A percentile compares a stretch with the other conserved stretches of the same genome.
Conservation (phyloP, 2,797 vertebrate genomes). For the Acrocephalus scirpaceus region DNA sequence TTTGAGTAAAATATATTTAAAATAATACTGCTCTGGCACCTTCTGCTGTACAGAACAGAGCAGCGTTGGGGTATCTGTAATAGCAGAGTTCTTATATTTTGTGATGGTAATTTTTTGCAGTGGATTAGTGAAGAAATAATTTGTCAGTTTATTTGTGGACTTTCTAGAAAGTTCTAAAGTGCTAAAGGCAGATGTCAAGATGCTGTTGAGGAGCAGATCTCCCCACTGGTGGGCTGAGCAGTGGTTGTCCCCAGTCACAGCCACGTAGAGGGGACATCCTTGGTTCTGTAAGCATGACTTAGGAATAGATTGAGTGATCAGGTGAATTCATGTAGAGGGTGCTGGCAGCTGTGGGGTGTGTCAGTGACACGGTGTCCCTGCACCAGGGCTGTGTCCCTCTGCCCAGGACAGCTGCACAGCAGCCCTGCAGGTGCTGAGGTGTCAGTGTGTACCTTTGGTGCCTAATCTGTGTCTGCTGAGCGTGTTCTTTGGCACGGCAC, state of each 20-base stretch:
- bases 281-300: too few species aligned
- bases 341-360: neutral
- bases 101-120: neutral
- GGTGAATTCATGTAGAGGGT: neutral
- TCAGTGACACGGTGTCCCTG: neutral
- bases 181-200: rapidly evolving
- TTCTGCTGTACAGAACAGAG: neutral
- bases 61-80: neutral
- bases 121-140: neutral
- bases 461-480: rapidly evolving
- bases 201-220: neutral
- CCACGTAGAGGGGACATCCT: too few species aligned
- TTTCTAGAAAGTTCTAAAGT: neutral
- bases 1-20: neutral
- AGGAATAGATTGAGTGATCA: too few species aligned
- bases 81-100: neutral
- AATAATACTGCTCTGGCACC: rapidly evolving
- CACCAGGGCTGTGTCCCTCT: neutral
- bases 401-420: neutral
- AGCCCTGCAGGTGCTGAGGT: neutral
- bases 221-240: neutral
- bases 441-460: neutral
- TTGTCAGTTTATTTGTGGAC: neutral
- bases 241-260: rapidly evolving
- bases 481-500: rapidly evolving